Base-by-base conservation (phyloP, 2,797 vertebrate genomes). In the Rousettus madagascariensis region DNA sequence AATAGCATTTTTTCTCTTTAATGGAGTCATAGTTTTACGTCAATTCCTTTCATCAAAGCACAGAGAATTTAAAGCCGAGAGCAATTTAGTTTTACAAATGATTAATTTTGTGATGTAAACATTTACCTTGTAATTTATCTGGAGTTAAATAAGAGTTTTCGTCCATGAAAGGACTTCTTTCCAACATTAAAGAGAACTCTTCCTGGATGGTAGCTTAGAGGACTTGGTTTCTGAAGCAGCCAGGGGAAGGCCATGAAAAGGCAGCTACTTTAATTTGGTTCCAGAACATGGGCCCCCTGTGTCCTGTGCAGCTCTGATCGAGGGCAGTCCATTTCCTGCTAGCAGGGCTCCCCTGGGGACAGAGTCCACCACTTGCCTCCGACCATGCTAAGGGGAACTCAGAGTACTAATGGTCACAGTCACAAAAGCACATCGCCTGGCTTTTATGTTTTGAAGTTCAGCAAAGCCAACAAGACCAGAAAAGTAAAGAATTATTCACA, bases 371-470 rank as follows among this genome's bases (percentile, higher is more conserved):
- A 7, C 43, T 33, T 51, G 33, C 30, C 33, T 85, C 46, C 36
- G 51, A 22, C 28, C 17, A 82, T 8, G 11, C 26, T 19, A 22
- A 38, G 65, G 51, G 33, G 59, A 85, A 13, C 66, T 90, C 26
- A 57, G 86, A 69, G 30, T 15, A 2, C 20, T 9, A 30, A 71
- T 11, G 65, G 55, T 63, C 51, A 53, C 11, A 74, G 38, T 53
- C 38, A 53, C 30, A 75, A 74, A 90, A 80, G 26, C 38, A 6
- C 16, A 49, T 57, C 46, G 9, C 5, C 55, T 49, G 74, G 6
- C 53, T 79, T 94, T 79, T 38, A n/a, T 36, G 33, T 80, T 77
- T 85, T 82, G 46, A 77, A 53, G 75, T 59, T 92, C 72, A 79
- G 3, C 41, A 33, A 38, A 75, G 43, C 24, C 51, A 49, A 0